Percentiles rank a stretch among this genome's conserved stretches.
Evolutionary conservation across 2,797 vertebrate genomes (phyloP).

Genomic region (Poeciliopsis gracilis): DNA sequence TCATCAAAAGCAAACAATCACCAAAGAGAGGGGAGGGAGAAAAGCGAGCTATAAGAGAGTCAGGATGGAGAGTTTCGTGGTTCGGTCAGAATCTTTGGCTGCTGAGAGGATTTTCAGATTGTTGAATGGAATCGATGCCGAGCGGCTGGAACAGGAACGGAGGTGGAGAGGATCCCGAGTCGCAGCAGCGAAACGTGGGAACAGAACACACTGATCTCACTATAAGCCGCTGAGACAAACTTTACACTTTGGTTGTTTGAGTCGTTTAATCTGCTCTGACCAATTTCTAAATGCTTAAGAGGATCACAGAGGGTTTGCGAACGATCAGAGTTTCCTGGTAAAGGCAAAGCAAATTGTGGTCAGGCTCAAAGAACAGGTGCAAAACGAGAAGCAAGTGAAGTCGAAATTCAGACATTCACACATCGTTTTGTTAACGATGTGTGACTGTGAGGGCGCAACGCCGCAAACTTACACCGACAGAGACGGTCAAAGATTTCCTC

Average conservation of each 20-base stretch:
- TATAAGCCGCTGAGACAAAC: background rate
- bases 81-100: background rate
- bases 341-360: background rate
- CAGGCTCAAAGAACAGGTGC: background rate
- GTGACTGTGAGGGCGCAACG: too few species aligned
- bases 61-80: background rate
- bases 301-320: background rate
- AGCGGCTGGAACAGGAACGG: constrained; percentile 32
- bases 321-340: background rate
- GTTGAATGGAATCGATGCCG: constrained; percentile 48
- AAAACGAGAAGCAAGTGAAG: background rate
- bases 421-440: background rate
- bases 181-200: constrained; percentile 36
- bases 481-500: background rate
- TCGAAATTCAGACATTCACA: background rate
- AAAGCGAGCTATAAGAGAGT: background rate
- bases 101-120: background rate
- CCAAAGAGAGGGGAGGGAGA: background rate
- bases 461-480: background rate
- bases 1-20: background rate
- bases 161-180: constrained; percentile 24
- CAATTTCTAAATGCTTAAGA: background rate
- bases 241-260: background rate
- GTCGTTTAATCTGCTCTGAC: background rate
- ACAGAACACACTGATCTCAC: background rate